Base-by-base conservation (phyloP, 2,113 vertebrate species). In the Otis tarda region DNA sequence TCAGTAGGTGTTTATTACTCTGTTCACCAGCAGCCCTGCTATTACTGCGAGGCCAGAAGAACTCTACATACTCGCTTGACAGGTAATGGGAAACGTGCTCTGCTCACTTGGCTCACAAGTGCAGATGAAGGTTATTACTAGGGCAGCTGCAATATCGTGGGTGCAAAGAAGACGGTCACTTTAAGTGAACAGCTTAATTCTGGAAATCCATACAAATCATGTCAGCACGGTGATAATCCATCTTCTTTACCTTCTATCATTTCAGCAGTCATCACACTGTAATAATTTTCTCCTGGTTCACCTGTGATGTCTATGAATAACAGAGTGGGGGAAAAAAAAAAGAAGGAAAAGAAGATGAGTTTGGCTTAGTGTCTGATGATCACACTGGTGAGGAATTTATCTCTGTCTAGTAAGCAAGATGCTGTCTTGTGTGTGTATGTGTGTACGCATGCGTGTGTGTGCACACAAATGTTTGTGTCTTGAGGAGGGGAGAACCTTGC, bases 1-100 rank as follows among this genome's bases (percentile, higher is more conserved):
- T 98, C 98, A 97, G 97, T 98, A 98, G 98, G 98, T 98, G 98
- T 98, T 98, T 98, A 98, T 98, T 98, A 97, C 98, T 98, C 98
- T 98, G 98, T 98, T 98, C 98, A 97, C 98, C 97, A 98, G 98
- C 98, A 98, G 98, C 98, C 95, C 97, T 98, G 98, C 98, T 98
- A 98, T 98, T 98, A 98, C 97, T 85, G 95, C 69, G 60, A 96
- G 98, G 97, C 98, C 98, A 98, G 98, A 98, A 98, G 98, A 98
- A 98, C 98, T 98, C 98, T 98, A 97, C 98, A 97, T 98, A 97
- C 97, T 98, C 79, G 94, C 98, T 98, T 98, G 98, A 98, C 98
- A 98, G 97, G 98, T 98, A 98, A 98, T 98, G 97, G 98, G 97
- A 98, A 98, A 98, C 83, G 97, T 98, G 98, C 98, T 98, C 95